Base-by-base conservation (phyloP, 35 echinoderm and acorn worm species). In the Eucidaris tribuloides region DNA sequence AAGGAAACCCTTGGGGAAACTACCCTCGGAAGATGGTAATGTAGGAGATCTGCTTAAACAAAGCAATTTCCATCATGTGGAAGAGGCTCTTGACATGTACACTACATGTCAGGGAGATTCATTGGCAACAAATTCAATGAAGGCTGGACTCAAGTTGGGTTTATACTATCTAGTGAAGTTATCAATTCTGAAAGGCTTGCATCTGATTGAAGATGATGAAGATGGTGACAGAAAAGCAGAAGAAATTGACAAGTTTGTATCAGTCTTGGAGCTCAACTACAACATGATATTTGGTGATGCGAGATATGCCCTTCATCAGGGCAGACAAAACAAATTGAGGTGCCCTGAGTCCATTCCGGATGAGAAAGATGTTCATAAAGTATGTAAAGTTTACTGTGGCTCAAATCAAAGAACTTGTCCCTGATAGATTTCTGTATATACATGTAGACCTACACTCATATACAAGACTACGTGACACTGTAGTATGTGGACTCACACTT, bases 201-300 rank as follows among this genome's bases (percentile, higher is more conserved):
- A 81, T 71, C 64, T 87, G 34, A 56, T 48, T 42, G 89, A 71
- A 18, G 65, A 65, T 29, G 83, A 85, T 52, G 78, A 86, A 5
- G 84, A 92, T 54, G 74, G 62, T 0, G 65, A 71, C 42, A 20
- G 5, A 2, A 22, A 62, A 30, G 83, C 90, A 76, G 63, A 17
- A 77, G 90, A 81, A 31, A 44, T 87, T 19, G 84, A 87, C 41
- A 92, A 87, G 54, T 92, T 92, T 38, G 18, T 77, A 3, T 1
- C 76, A 31, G 62, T 92, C 3, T 86, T 87, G 15, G 83, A 92
- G 24, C 48, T 92, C 2, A 92, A 80, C 54, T 23, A 80, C 17
- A 36, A 92, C 63, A 81, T 63, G 18, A 40, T 92, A 19, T 92
- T 92, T 87, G 90, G 90, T 31, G 90, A 92, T 82, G 90, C 83